phyloP scores from a whole-genome alignment of 1,140 invertebrate genomes.

The Drosophila sp. region DNA sequence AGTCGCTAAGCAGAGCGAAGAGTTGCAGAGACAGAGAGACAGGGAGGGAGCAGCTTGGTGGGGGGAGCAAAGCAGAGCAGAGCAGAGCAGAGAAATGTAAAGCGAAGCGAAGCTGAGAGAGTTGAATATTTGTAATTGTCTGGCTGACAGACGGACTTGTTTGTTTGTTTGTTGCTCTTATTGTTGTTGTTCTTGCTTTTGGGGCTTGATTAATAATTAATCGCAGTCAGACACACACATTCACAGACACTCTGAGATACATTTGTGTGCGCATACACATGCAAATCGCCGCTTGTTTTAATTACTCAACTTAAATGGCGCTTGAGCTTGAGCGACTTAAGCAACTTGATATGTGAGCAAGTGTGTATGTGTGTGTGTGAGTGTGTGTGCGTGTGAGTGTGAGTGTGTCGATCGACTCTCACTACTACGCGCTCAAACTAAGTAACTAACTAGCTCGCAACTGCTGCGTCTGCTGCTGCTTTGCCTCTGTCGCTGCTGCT shows the following conservation, averaged over 20 bases:
- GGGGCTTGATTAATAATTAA: conserved; percentile 81
- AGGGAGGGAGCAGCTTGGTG: neutral
- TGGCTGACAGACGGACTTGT: conserved; percentile 71
- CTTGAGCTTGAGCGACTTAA: conserved; percentile 77
- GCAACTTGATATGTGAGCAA: conserved; percentile 66
- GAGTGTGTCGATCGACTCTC: conserved; percentile 69
- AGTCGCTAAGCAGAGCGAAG: conserved; percentile 31
- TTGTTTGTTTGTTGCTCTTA: conserved; percentile 65
- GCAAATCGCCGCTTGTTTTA: conserved; percentile 73
- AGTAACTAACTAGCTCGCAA: conserved; percentile 80
- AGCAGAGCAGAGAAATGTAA: no score
- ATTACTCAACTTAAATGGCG: conserved; percentile 82
- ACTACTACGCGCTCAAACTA: conserved; percentile 73
- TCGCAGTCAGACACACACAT: conserved; percentile 56
- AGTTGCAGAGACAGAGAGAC: neutral
- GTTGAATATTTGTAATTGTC: conserved; percentile 79
- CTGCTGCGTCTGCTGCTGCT: conserved; percentile 51
- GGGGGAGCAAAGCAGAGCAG: conserved; percentile 10
- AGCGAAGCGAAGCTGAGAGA: conserved; percentile 57
- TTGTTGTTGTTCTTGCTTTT: conserved; percentile 55
- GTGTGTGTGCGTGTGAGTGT: conserved; percentile 40
- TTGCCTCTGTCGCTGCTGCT: conserved; percentile 40
- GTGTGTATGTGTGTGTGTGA: conserved; percentile 38
- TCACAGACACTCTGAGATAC: conserved; percentile 1
- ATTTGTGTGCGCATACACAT: conserved; percentile 44